A percentile compares a stretch with the other conserved stretches of the same genome.
Conservation (phyloP, 2,888 invertebrate species). For the Helobdella robusta region DNA sequence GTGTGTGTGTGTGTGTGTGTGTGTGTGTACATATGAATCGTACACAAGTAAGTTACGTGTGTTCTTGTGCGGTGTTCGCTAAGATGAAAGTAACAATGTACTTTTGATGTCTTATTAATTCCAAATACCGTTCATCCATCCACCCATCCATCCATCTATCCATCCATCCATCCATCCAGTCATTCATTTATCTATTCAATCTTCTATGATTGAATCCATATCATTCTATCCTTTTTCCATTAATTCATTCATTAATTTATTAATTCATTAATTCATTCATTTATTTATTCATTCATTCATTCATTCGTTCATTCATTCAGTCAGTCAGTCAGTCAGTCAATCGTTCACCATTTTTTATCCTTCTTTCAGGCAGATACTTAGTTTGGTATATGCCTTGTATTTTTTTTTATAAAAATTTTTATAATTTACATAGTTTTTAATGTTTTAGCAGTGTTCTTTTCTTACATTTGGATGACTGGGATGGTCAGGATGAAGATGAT, state of each 20-base stretch:
- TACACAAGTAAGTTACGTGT: neutral
- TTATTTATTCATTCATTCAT: no score
- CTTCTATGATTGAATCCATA: no score
- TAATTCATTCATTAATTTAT: no score
- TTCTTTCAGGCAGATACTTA: neutral
- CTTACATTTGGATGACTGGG: neutral
- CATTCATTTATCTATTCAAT: no score
- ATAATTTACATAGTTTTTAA: neutral
- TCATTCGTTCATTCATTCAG: no score
- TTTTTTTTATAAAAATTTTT: neutral
- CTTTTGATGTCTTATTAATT: conserved; percentile 20
- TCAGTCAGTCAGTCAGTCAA: no score
- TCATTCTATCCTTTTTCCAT: no score
- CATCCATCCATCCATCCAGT: no score
- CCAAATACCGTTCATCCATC: no score
- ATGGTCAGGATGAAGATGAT: conserved; percentile 11
- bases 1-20: conserved; percentile 1
- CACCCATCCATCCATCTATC: no score
- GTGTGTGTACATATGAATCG: neutral
- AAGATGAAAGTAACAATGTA: neutral
- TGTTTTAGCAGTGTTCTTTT: neutral
- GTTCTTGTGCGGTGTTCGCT: neutral
- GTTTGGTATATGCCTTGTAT: neutral
- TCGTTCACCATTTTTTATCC: no score
- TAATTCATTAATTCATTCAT: no score